Evolutionary conservation across 2,113 vertebrate species (phyloP), one percentile per base, ranked within the genome.

Genomic region (Fulica atra): DNA sequence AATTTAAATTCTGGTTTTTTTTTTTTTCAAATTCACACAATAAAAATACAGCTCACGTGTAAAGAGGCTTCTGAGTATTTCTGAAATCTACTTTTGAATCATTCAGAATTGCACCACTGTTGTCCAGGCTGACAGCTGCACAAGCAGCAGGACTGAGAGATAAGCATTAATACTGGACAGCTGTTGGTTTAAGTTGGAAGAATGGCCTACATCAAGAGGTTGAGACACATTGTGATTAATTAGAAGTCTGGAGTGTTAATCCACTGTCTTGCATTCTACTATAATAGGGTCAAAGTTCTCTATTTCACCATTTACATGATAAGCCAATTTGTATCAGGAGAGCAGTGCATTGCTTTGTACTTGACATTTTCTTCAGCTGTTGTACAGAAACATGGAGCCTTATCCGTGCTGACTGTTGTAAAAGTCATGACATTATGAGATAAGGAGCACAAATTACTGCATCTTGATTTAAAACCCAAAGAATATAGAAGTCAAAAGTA

Each of bases 311-410:
- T 68, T 93, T 86, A 71, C 0, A 0, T 36, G 71, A 66, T 74
- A 63, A 95, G 79, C 65, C 90, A 64, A 68, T 89, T 84, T 76
- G 81, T 81, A 53, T 51, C 38, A 36, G 61, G 56, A 73, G 80
- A 73, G 61, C 54, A 44, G 66, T 18, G 42, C 19, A 0, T 80
- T 92, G 89, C 70, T 94, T 88, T 63, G 73, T 84, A 73, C 88
- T 94, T 94, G 93, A 93, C 63, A 54, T 92, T 97, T 92, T 59
- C 88, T 82, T 84, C 74, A 91, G 79, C 83, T 93, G 66, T 46
- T 80, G 40, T 71, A 40, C 77, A 92, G 80, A 68, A 85, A 40
- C 79, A 61, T 5, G 7, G 76, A 77, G 46, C 50, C 65, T 44
- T 65, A 36, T 44, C 48, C 48, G 33, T 5, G 35, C 71, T 51